phyloP scores from a whole-genome alignment of 2,113 vertebrate species.

The Lanius ludovicianus region DNA sequence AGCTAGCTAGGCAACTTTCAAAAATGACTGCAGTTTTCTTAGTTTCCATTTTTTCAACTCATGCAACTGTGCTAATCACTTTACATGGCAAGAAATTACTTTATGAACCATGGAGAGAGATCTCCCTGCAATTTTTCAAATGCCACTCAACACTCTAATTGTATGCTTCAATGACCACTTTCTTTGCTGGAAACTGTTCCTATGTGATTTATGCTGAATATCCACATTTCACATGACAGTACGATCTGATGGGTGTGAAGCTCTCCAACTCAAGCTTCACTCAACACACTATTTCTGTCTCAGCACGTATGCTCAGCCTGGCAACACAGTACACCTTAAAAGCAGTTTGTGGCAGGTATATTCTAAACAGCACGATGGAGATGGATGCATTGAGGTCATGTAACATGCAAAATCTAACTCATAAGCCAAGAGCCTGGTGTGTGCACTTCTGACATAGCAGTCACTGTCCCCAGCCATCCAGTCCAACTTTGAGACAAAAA shows the following conservation, averaged over 20 bases:
- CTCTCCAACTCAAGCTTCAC: not conserved
- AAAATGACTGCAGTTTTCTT: not conserved
- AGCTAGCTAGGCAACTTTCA: not conserved
- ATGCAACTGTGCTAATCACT: not conserved
- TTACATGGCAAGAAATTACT: not conserved
- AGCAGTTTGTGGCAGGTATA: not conserved
- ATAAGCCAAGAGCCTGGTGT: fast-evolving
- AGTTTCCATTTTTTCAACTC: not conserved
- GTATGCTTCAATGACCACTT: not conserved
- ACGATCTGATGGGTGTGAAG: not conserved
- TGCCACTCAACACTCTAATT: not conserved
- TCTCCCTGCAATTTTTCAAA: not conserved
- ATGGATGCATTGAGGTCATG: not conserved
- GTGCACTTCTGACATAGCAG: not conserved
- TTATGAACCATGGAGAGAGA: not conserved
- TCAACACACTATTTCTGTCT: not conserved
- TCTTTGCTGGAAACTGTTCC: not conserved
- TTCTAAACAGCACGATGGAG: not conserved
- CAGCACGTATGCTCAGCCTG: not conserved
- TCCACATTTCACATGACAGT: not conserved
- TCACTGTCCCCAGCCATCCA: not conserved
- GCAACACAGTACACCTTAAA: not conserved
- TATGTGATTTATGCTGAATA: not conserved
- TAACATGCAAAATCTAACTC: not conserved
- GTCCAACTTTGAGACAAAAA: not conserved